Evolutionary conservation across 2,113 vertebrate species (phyloP).

Genomic region (Corythornis vintsioides): DNA sequence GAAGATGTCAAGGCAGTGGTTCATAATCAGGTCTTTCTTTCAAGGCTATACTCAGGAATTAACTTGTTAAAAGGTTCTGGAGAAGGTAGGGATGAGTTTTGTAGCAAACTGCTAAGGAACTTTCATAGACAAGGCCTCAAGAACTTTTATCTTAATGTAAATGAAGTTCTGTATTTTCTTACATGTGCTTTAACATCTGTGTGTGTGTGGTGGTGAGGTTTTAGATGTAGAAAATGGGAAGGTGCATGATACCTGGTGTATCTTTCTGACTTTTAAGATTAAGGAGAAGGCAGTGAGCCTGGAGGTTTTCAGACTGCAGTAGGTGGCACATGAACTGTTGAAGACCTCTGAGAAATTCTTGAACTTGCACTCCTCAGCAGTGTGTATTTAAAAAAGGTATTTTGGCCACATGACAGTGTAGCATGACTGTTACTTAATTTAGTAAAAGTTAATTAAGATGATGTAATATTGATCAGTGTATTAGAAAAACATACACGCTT

Average conservation of each 20-base stretch:
- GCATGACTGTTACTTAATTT: neutral
- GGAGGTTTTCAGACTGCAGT: neutral
- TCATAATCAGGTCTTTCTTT: neutral
- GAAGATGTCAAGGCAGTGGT: neutral
- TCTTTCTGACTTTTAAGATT: neutral
- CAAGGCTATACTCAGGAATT: neutral
- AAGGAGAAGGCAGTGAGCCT: neutral
- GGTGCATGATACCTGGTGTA: neutral
- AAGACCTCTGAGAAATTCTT: neutral
- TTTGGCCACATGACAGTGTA: neutral
- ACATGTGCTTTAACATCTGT: accelerated
- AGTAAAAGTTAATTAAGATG: neutral
- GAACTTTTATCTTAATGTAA: neutral
- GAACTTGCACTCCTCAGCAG: neutral
- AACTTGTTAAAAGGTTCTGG: neutral
- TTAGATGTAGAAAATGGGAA: neutral
- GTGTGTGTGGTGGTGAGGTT: accelerated
- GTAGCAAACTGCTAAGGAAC: neutral
- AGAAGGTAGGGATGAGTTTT: neutral
- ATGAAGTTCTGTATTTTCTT: neutral
- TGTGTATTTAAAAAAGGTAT: neutral
- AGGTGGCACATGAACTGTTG: neutral
- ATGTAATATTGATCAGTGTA: neutral
- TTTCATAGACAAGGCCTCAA: neutral
- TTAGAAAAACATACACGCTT: neutral